Percentiles rank a stretch among this genome's conserved stretches.
Evolutionary conservation across 2,113 vertebrate species (phyloP).

Genomic region (Cairina moschata): DNA sequence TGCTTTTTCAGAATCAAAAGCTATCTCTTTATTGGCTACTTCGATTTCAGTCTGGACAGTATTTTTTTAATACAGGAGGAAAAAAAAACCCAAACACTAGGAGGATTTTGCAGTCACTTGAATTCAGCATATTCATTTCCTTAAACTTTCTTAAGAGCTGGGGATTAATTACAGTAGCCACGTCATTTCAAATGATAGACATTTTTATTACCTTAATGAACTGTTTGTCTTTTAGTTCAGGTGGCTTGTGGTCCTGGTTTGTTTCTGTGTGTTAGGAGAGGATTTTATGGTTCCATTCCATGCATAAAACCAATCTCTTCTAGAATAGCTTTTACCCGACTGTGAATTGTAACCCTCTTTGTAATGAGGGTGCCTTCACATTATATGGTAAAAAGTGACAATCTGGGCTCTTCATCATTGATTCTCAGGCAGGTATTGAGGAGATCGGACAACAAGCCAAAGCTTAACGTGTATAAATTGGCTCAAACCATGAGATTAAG

Average conservation of each 20-base stretch:
- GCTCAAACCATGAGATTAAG: conserved; percentile 42
- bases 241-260: neutral
- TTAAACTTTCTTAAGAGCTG: neutral
- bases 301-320: neutral
- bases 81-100: neutral
- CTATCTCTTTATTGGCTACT: neutral
- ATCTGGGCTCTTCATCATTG: neutral
- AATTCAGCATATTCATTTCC: neutral
- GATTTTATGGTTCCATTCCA: neutral
- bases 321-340: neutral
- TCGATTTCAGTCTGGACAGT: neutral
- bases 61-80: neutral
- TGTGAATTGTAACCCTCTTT: neutral
- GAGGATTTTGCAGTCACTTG: neutral
- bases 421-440: neutral
- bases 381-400: neutral
- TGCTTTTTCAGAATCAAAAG: neutral
- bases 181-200: neutral
- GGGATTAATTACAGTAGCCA: neutral
- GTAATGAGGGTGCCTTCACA: neutral
- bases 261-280: neutral
- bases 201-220: neutral
- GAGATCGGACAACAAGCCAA: neutral
- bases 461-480: conserved; percentile 46
- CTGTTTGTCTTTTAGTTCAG: neutral